phyloP scores from a whole-genome alignment of 1,140 invertebrate genomes.

The Colletes gigas region DNA sequence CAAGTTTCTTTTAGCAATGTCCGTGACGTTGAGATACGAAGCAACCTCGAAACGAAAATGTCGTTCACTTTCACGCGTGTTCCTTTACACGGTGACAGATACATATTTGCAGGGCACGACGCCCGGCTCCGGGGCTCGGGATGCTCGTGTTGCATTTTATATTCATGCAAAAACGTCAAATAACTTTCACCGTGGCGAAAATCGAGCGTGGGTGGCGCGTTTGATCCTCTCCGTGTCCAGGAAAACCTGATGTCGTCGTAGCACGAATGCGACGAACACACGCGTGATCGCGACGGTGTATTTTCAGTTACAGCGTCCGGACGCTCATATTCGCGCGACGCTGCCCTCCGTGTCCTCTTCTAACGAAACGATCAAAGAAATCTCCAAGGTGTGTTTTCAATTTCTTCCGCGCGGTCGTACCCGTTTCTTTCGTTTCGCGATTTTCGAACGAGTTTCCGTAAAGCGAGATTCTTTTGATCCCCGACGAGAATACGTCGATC shows the following conservation, averaged over 20 bases:
- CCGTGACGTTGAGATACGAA: too few species aligned
- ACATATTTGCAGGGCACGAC: slow-evolving; percentile 12
- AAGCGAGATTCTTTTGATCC: not conserved
- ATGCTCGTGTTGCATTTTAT: slow-evolving; percentile 39
- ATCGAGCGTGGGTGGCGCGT: slow-evolving; percentile 39
- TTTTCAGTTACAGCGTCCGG: slow-evolving; percentile 54
- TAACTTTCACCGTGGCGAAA: slow-evolving; percentile 51
- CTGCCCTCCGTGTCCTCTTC: slow-evolving; percentile 1
- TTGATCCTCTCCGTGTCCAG: slow-evolving; percentile 56
- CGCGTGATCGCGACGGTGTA: slow-evolving; percentile 33
- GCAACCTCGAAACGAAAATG: too few species aligned
- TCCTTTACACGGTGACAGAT: not conserved
- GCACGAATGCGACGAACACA: not conserved
- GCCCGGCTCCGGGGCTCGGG: not conserved
- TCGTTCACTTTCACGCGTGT: not conserved
- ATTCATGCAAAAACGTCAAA: slow-evolving; percentile 61
- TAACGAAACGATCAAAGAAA: slow-evolving; percentile 61
- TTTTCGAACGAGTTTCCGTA: not conserved
- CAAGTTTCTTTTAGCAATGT: too few species aligned
- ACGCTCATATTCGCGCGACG: too few species aligned
- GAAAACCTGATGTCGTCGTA: slow-evolving; percentile 31
- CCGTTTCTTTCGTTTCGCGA: too few species aligned
- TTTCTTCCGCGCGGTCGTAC: not conserved
- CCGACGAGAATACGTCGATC: too few species aligned
- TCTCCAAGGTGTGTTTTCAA: slow-evolving; percentile 48